A percentile compares a stretch with the other conserved stretches of the same genome.
phyloP scores from a whole-genome alignment of 2,888 invertebrate genomes.

The Psylliodes chrysocephalus region DNA sequence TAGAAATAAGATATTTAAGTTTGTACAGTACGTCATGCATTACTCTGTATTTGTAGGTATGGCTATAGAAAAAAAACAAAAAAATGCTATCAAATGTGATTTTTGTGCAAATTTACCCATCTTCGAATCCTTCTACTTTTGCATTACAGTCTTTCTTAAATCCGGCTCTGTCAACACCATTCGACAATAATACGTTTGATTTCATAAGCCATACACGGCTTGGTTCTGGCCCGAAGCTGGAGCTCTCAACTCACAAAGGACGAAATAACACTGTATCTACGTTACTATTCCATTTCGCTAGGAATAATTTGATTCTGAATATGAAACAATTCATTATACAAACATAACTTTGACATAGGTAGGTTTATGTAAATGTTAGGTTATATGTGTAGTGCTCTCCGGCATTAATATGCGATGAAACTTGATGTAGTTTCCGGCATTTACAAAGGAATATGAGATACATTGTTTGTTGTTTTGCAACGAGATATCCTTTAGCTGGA shows the following conservation, averaged over 20 bases:
- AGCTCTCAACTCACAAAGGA: constrained; percentile 34
- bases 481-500: background rate
- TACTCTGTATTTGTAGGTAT: too few relatives aligned
- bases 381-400: constrained; percentile 24
- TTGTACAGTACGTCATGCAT: too few relatives aligned
- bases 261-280: constrained; percentile 41
- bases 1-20: too few relatives aligned
- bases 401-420: constrained; percentile 32
- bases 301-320: constrained; percentile 42
- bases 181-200: constrained; percentile 51
- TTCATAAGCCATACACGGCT: constrained; percentile 48
- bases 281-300: constrained; percentile 39
- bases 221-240: constrained; percentile 10
- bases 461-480: constrained; percentile 6
- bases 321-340: constrained; percentile 42
- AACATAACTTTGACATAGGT: constrained; percentile 35
- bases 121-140: too few relatives aligned
- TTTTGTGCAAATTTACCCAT: too few relatives aligned
- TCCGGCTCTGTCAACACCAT: constrained; percentile 8
- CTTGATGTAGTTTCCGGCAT: constrained; percentile 21
- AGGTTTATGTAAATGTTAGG: constrained; percentile 33
- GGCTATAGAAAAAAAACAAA: too few relatives aligned
- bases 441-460: constrained; percentile 7
- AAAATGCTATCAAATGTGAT: too few relatives aligned
- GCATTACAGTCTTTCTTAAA: background rate